phyloP scores from a whole-genome alignment of 2,113 vertebrate genomes.

The Motacilla alba region DNA sequence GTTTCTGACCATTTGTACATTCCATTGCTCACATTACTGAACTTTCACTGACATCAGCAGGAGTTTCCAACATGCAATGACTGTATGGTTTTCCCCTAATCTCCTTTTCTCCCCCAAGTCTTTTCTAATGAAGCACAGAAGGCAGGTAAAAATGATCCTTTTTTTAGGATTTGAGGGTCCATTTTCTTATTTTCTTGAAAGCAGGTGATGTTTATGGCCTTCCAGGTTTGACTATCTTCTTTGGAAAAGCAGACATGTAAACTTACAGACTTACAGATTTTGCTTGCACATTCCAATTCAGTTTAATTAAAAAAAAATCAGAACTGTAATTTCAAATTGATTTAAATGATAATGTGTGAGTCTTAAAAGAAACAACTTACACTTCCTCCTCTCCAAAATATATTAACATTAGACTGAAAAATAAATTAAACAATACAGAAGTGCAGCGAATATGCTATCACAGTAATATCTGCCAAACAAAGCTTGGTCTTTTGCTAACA shows the following conservation, averaged over 20 bases:
- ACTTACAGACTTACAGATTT: constrained; percentile 6
- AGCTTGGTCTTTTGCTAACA: constrained; percentile 57
- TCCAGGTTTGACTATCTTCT: constrained; percentile 30
- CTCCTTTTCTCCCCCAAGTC: not conserved
- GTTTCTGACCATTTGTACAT: not conserved
- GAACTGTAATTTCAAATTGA: constrained; percentile 29
- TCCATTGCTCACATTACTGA: not conserved
- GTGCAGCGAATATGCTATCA: constrained; percentile 44
- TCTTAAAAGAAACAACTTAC: constrained; percentile 38
- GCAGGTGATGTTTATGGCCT: not conserved
- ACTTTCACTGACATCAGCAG: not conserved
- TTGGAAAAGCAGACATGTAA: constrained; percentile 53
- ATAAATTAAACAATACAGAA: constrained; percentile 60
- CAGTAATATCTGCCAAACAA: constrained; percentile 48
- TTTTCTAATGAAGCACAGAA: not conserved
- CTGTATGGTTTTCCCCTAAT: not conserved
- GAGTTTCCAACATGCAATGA: not conserved
- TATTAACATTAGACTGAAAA: constrained; percentile 53
- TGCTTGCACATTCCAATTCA: constrained; percentile 10
- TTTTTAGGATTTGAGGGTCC: not conserved
- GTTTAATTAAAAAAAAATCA: not conserved
- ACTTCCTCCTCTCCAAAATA: constrained; percentile 49
- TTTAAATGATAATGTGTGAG: not conserved
- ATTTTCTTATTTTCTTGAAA: not conserved
- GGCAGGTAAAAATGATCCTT: not conserved